Base-by-base conservation (phyloP, 2,888 invertebrate genomes). In the Fragum sueziense region DNA sequence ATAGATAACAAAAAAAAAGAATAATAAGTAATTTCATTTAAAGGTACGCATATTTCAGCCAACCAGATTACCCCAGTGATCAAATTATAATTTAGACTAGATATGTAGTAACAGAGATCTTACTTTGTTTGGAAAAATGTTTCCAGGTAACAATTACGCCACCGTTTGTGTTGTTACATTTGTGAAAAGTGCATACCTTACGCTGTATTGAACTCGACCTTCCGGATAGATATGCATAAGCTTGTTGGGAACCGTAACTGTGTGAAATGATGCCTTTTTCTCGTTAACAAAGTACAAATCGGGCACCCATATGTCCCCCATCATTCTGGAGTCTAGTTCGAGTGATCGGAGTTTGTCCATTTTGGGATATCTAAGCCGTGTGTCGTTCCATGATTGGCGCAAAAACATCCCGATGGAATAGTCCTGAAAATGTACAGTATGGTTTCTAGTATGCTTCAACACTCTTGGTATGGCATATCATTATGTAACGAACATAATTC, bases 281-380 rank as follows among this genome's bases (percentile, higher is more conserved):
- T 90, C 91, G 81, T 91, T 91, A 31, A 88, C 79, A 70, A 91
- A 90, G 79, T 89, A 90, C 29, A 91, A 83, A 68, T 91, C 91
- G 6, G 91, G 91, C 20, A 91, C 89, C 91, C 91, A 91, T 6
- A 91, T 84, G 4, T 74, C 73, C 47, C 84, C 79, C 85, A 91
- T 91, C 31, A 88, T 76, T 52, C 88, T 86, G 0, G 87, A 82
- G 80, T 91, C 91, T 61, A 91, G 83, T 75, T 90, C 90, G 27
- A 91, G 80, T 33, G 86, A 85, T 37, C 84, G 76, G 14, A 88
- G 74, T 34, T 82, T 80, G 17, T 79, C 84, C 27, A 79, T 41
- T 34, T 82, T 76, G 0, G 76, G 70, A 70, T 86, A 89, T 29
- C 65, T 69, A 4, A 90, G 82, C 25, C 90, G 74, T 14, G 80